These are phyloP conservation scores for Sclerodermus sp. DNA, from an alignment of 2,888 invertebrate genomes.

Conservation along the genomic window DNA sequence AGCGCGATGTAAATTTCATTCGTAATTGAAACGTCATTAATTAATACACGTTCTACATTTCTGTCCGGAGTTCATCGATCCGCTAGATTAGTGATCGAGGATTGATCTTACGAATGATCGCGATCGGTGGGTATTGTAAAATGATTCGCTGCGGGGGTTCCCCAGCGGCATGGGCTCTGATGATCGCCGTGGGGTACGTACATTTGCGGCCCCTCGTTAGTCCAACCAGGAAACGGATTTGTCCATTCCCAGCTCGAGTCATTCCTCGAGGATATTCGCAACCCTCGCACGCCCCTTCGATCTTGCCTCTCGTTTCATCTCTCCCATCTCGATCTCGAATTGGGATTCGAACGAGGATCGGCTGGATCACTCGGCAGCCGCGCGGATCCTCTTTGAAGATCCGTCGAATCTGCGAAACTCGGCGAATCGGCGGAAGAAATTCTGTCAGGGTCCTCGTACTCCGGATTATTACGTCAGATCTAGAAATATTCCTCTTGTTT, in stretches of 20 bases:
- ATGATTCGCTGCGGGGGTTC: constrained; percentile 48
- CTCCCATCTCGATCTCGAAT: too few species aligned
- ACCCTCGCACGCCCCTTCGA: too few species aligned
- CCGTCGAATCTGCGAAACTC: too few species aligned
- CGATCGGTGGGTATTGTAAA: constrained; percentile 36
- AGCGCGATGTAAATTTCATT: too few species aligned
- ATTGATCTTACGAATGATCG: constrained; percentile 24
- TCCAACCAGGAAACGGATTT: constrained; percentile 42
- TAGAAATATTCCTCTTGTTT: too few species aligned
- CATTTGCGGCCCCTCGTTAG: constrained; percentile 45
- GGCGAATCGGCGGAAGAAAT: too few species aligned
- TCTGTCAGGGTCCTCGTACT: too few species aligned
- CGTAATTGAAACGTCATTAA: not conserved
- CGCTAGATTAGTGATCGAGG: not conserved
- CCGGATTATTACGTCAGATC: too few species aligned
- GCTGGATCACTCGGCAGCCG: too few species aligned
- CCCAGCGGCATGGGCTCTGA: constrained; percentile 41
- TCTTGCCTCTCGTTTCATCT: too few species aligned
- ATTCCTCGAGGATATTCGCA: constrained; percentile 12
- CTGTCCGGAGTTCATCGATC: not conserved
- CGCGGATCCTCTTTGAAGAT: too few species aligned
- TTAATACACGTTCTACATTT: not conserved
- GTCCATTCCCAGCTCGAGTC: constrained; percentile 24
- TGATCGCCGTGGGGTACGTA: constrained; percentile 36
- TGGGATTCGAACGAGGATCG: constrained; percentile 17